Evolutionary conservation across 2,888 invertebrate genomes (phyloP).

Genomic region (Clusia tigrina): DNA sequence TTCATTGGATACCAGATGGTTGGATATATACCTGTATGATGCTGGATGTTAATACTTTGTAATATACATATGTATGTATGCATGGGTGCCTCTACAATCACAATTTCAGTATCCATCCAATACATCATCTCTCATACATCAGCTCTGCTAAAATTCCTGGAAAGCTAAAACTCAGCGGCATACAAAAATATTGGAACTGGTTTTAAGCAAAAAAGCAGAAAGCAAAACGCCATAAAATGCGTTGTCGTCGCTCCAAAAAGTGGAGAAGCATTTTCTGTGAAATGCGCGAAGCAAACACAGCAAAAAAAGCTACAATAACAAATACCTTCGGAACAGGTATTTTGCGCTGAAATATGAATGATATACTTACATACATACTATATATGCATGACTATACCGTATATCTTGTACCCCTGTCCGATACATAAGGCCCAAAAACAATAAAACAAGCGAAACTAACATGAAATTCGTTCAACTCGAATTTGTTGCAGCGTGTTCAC

Average conservation of each 20-base stretch:
- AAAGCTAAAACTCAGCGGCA: slow-evolving; percentile 45
- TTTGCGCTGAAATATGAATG: too few species aligned
- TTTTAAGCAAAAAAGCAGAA: slow-evolving; percentile 33
- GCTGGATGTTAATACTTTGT: too few species aligned
- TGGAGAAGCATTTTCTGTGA: slow-evolving; percentile 29
- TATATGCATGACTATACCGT: too few species aligned
- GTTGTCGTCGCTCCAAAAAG: neutral
- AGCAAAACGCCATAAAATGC: neutral
- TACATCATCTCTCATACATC: too few species aligned
- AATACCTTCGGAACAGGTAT: neutral
- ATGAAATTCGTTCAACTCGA: neutral
- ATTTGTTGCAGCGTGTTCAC: slow-evolving; percentile 15
- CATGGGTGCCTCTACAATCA: neutral
- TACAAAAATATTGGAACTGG: slow-evolving; percentile 30
- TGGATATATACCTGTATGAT: too few species aligned
- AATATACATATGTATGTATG: slow-evolving; percentile 2
- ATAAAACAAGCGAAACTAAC: neutral
- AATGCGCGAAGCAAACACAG: slow-evolving; percentile 39
- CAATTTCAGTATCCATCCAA: too few species aligned
- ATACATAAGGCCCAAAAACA: neutral
- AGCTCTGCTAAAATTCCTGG: slow-evolving; percentile 47
- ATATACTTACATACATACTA: too few species aligned
- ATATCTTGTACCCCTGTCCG: neutral
- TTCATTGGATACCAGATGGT: too few species aligned
- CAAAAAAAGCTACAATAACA: neutral